Conservation (phyloP, 2,797 vertebrate species). For the Cyprinodon diabolis region DNA sequence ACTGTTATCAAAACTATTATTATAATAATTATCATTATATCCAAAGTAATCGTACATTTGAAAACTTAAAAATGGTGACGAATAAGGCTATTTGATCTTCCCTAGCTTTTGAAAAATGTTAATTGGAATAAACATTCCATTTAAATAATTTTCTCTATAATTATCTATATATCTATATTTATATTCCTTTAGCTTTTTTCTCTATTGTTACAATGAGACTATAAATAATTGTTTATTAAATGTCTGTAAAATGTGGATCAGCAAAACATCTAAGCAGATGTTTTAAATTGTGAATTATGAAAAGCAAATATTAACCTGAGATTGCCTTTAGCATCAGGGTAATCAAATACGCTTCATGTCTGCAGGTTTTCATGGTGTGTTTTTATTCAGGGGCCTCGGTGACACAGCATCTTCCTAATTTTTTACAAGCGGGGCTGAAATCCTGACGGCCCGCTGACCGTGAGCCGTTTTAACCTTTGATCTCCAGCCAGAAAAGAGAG, state of each 20-base stretch:
- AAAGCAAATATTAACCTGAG: not conserved
- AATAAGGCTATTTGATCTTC: too few species aligned
- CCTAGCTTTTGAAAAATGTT: too few species aligned
- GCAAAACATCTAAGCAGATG: not conserved
- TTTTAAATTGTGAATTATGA: not conserved
- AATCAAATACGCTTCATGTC: not conserved
- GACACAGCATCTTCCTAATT: slow-evolving; percentile 20
- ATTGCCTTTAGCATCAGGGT: not conserved
- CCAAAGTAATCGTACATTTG: too few species aligned
- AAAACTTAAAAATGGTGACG: too few species aligned
- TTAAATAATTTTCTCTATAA: not conserved
- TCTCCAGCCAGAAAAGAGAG: slow-evolving; percentile 80
- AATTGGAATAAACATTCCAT: not conserved
- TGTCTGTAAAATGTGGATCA: not conserved
- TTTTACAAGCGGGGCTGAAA: slow-evolving; percentile 45
- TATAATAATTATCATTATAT: too few species aligned
- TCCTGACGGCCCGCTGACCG: slow-evolving; percentile 52
- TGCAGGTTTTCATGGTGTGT: not conserved
- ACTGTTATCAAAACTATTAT: too few species aligned
- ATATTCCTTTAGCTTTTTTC: not conserved
- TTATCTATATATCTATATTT: too few species aligned
- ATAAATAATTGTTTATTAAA: not conserved
- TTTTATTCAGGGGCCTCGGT: not conserved
- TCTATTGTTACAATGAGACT: not conserved
- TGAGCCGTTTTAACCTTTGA: slow-evolving; percentile 75